These are phyloP conservation scores for Nothobranchius furzeri DNA, from an alignment of 2,113 vertebrate species.

Conservation along the genomic window DNA sequence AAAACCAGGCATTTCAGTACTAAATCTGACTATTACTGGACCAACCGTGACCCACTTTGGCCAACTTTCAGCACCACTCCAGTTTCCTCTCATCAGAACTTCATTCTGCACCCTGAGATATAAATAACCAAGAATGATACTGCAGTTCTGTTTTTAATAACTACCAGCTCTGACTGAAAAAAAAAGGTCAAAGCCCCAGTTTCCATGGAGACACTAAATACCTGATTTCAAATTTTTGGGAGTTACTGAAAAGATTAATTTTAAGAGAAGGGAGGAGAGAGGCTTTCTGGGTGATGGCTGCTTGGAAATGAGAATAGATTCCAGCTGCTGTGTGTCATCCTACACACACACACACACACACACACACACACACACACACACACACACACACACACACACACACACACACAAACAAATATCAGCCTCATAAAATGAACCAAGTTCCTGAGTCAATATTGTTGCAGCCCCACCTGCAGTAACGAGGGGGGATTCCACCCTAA, in stretches of 20 bases:
- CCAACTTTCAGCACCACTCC: neutral
- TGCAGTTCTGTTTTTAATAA: slow-evolving; percentile 35
- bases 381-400: slow-evolving; percentile 35
- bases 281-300: slow-evolving; percentile 40
- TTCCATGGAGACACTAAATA: slow-evolving; percentile 49
- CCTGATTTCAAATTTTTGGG: slow-evolving; percentile 18
- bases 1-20: neutral
- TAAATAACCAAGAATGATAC: slow-evolving; percentile 8
- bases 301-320: slow-evolving; percentile 62
- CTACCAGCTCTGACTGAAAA: slow-evolving; percentile 1
- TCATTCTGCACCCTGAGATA: neutral
- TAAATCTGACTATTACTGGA: neutral
- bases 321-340: slow-evolving; percentile 66
- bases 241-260: slow-evolving; percentile 29
- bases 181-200: slow-evolving; percentile 27
- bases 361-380: neutral
- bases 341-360: slow-evolving; percentile 28
- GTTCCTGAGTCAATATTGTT: slow-evolving; percentile 74
- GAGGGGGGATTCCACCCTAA: slow-evolving; percentile 59
- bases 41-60: neutral
- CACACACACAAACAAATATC: slow-evolving; percentile 34
- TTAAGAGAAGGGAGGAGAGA: slow-evolving; percentile 52
- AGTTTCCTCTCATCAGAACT: neutral
- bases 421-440: slow-evolving; percentile 62
- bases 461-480: slow-evolving; percentile 71